Base-by-base conservation (phyloP, 1,140 invertebrate species). In the Ceratina japonica region DNA sequence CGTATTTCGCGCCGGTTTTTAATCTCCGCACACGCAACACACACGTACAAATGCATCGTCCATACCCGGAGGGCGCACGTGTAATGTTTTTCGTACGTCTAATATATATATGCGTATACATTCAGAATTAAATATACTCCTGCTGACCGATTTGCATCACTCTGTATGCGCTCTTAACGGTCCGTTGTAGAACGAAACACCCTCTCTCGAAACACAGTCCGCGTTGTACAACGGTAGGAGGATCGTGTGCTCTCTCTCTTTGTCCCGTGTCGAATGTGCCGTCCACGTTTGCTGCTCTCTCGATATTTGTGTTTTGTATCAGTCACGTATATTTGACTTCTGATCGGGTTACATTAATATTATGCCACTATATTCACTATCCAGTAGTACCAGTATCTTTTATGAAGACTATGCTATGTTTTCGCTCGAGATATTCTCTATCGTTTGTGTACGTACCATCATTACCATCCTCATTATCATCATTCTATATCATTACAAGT, bases 281-380 rank as follows among this genome's bases (percentile, higher is more conserved):
- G 18, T 61, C 77, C 69, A 85, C 75, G 63, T 68, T 86, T 78
- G 59, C 71, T 78, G 69, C 74, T 79, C 80, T 85, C 58, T 61
- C 75, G 44, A 73, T 85, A 62, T 85, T 59, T 82, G 80, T 86
- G 75, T 86, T 79, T 79, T 85, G 79, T 85, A 79, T 85, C 79
- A 66, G n/a, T 16, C n/a, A 56, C n/a, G 4, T 16, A 56, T 85
- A 73, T 80, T 85, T 70, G 75, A 75, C 52, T 68, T 77, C 69
- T 77, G 73, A 84, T 70, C 63, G 63, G 77, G 59, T 80, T 56
- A 27, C 49, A 44, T 79, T 72, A 44, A 74, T 74, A 70, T 31
- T 66, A 66, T 20, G 20, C 37, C 54, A 44, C 69, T 79, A 65
- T 79, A 65, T 44, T 79, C 51, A 78, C 52, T 80, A 59, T 81